Base-by-base conservation (phyloP, 2,888 invertebrate species). In the Drosophila helvetica region DNA sequence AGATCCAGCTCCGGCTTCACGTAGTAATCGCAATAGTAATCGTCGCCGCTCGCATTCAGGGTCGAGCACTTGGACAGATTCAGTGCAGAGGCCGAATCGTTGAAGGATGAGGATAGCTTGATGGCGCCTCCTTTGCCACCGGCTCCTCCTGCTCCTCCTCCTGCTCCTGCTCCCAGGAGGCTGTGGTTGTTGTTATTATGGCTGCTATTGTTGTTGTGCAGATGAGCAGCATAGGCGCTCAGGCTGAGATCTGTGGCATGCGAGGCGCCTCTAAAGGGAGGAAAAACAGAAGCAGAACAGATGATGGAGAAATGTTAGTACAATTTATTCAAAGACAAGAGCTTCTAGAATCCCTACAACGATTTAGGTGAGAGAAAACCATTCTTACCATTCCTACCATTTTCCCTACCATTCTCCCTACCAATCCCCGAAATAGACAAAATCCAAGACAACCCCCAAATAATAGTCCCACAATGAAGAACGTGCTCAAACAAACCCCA, bases 1-100 rank as follows among this genome's bases (percentile, higher is more conserved):
- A 88, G 74, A 75, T 91, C 91, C 79, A 91, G 74, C 80, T 91
- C 91, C 0, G 90, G 83, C 73, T 91, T 91, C 0, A 92, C 91
- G 71, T 83, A 89, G 55, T 89, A 91, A 56, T 86, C 85, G 78
- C 69, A 55, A 51, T 83, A 83, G 27, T 88, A 92, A 53, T 91
- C 90, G 25, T 91, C 92, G 51, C 74, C 70, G 62, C 75, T 85
- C 19, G 78, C 54, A 60, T 86, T 90, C 18, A 88, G 27, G 1
- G 77, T 74, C 22, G 90, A 83, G 62, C 91, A 90, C 73, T 90
- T 91, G 2, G 90, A 90, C 3, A 90, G 81, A 80, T 90, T 90
- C 58, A 90, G 72, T 19, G 80, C 90, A 8, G 88, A 45, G 43
- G 87, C 73, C 0, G 90, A 73, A 22, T 91, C 91, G 58, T 75